Evolutionary conservation across 1,140 invertebrate genomes (phyloP).

Genomic region (Leptinotarsa lineolata): DNA sequence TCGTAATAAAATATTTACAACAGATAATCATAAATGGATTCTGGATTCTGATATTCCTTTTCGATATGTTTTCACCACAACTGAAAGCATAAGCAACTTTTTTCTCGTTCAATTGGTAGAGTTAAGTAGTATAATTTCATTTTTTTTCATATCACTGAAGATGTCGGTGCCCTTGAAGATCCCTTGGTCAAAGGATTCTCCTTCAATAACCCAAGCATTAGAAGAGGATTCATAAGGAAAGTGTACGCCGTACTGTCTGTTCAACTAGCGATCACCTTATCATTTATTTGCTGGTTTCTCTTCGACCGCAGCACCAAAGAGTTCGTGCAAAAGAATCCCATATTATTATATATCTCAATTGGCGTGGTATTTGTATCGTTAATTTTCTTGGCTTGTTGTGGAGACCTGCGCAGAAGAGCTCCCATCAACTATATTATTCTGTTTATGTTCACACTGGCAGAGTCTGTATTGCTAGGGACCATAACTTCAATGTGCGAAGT

Average conservation of each 20-base stretch:
- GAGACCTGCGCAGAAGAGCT: slow-evolving; percentile 75
- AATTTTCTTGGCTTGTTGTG: slow-evolving; percentile 86
- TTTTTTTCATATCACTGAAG: neutral
- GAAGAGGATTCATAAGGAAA: slow-evolving; percentile 77
- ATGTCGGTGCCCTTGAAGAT: slow-evolving; percentile 38
- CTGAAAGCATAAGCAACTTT: too few relatives aligned
- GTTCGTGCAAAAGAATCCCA: slow-evolving; percentile 61
- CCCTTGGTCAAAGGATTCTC: slow-evolving; percentile 72
- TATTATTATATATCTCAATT: slow-evolving; percentile 68
- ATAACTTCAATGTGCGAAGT: slow-evolving; percentile 64
- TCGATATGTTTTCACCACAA: too few relatives aligned
- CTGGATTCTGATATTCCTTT: too few relatives aligned
- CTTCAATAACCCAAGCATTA: slow-evolving; percentile 74
- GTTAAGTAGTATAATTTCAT: neutral
- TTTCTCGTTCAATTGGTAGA: too few relatives aligned
- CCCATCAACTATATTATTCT: slow-evolving; percentile 91
- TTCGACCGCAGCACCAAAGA: slow-evolving; percentile 67
- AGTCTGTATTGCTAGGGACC: slow-evolving; percentile 76
- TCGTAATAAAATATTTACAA: too few relatives aligned
- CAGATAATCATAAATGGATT: too few relatives aligned
- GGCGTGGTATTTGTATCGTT: slow-evolving; percentile 74
- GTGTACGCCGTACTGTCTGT: slow-evolving; percentile 80
- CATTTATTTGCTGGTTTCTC: slow-evolving; percentile 77
- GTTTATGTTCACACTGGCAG: slow-evolving; percentile 78
- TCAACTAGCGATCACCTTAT: slow-evolving; percentile 80